Conservation (phyloP, 1,140 invertebrate species). For the Meloidogyne hapla region DNA sequence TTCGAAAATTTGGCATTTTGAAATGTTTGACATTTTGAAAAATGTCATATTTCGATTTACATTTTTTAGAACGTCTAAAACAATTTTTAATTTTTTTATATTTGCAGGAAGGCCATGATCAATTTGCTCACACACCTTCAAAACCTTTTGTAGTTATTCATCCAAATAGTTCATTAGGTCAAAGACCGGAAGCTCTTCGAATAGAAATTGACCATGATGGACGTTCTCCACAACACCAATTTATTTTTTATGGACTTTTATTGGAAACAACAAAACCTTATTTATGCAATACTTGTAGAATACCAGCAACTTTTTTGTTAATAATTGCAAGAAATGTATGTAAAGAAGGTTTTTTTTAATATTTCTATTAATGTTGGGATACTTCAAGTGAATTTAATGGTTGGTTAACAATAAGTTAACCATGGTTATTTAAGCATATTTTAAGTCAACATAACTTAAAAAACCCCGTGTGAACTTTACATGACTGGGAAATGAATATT, state of each 20-base stretch:
- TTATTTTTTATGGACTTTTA: slow-evolving; percentile 47
- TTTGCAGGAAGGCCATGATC: slow-evolving; percentile 32
- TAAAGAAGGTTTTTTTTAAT: slow-evolving; percentile 20
- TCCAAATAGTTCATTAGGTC: slow-evolving; percentile 41
- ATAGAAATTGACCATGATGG: slow-evolving; percentile 32
- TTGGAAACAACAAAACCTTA: slow-evolving; percentile 49
- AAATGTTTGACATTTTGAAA: neutral
- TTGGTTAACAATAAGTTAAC: too few species aligned
- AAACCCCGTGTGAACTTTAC: too few species aligned
- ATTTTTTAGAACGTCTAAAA: too few species aligned
- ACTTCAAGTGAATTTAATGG: too few species aligned
- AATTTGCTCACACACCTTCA: slow-evolving; percentile 42
- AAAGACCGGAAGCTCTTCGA: slow-evolving; percentile 35
- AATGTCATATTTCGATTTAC: neutral
- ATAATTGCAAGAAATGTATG: slow-evolving; percentile 49
- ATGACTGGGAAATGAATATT: too few species aligned
- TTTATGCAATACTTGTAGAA: slow-evolving; percentile 40
- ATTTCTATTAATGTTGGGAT: neutral
- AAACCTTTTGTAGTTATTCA: slow-evolving; percentile 42
- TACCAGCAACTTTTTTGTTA: slow-evolving; percentile 42
- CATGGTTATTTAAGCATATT: too few species aligned
- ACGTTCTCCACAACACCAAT: slow-evolving; percentile 38
- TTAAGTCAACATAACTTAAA: too few species aligned
- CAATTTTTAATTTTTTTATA: neutral
- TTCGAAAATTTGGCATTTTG: too few species aligned